phyloP scores from a whole-genome alignment of 37 sponge, comb jelly and placozoan genomes.

The Hormiphora californensis region DNA sequence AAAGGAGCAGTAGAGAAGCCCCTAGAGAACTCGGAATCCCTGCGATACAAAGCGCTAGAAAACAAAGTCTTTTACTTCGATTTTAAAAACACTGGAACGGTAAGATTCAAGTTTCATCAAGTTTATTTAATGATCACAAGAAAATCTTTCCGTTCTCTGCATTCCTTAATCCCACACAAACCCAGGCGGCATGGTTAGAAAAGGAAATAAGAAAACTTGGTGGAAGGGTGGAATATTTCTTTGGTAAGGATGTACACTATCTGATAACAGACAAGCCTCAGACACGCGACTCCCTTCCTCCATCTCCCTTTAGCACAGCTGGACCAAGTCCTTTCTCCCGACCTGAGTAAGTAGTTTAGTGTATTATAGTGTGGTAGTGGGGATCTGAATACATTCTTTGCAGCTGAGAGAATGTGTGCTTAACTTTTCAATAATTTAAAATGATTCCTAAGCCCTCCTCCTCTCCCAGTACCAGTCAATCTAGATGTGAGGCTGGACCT shows the following conservation, averaged over 20 bases:
- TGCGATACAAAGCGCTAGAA: conserved; percentile 34
- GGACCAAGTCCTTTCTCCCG: conserved; percentile 35
- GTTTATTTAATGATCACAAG: background rate
- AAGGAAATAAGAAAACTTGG: conserved; percentile 21
- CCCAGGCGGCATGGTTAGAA: conserved; percentile 37
- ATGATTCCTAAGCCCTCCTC: too few relatives aligned
- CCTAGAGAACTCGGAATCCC: background rate
- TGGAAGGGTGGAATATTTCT: conserved; percentile 18
- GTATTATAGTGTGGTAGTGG: too few relatives aligned
- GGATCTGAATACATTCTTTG: too few relatives aligned
- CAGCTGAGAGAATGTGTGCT: too few relatives aligned
- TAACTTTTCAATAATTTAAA: too few relatives aligned
- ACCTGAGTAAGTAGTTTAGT: conserved; percentile 34
- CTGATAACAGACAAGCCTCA: conserved; percentile 30
- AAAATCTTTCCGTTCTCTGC: background rate
- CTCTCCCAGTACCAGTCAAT: conserved; percentile 21
- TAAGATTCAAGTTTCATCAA: too few relatives aligned
- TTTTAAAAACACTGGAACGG: conserved; percentile 18
- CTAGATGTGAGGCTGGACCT: background rate
- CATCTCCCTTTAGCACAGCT: conserved; percentile 15
- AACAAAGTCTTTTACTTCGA: conserved; percentile 45
- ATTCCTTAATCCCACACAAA: too few relatives aligned
- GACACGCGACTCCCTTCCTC: background rate
- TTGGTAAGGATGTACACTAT: conserved; percentile 27
- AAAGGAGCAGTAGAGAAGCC: background rate